Evolutionary conservation across 2,888 invertebrate genomes (phyloP).

Genomic region (Cephus nigrinus): DNA sequence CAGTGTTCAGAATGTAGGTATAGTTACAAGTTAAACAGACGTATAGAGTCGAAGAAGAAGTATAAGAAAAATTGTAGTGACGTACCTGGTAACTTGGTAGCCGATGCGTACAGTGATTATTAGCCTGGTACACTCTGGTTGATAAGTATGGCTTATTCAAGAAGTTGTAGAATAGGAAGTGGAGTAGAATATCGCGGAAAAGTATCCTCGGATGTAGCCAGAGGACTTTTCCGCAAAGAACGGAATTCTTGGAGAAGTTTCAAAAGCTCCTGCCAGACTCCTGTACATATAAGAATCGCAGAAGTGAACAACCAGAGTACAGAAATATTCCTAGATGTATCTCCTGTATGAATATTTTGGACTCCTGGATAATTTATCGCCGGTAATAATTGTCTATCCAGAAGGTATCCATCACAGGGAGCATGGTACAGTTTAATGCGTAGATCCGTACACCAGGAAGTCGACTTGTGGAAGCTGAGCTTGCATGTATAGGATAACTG

Average conservation of each 20-base stretch:
- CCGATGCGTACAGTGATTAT: background rate
- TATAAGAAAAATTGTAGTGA: background rate
- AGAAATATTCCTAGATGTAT: background rate
- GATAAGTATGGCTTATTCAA: background rate
- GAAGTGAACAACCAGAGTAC: background rate
- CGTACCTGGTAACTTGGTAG: background rate
- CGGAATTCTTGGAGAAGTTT: background rate
- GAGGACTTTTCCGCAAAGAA: background rate
- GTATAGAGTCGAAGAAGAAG: background rate
- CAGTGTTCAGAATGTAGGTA: background rate
- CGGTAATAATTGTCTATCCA: conserved; percentile 31
- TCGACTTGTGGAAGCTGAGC: background rate
- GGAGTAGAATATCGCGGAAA: background rate
- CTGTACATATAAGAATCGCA: background rate
- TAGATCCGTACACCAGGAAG: background rate
- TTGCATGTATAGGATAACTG: background rate
- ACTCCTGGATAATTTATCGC: conserved; percentile 23
- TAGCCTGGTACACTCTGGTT: background rate
- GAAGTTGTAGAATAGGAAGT: background rate
- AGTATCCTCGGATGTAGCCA: background rate
- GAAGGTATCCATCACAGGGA: conserved; percentile 28
- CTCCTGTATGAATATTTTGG: background rate
- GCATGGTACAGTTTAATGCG: background rate
- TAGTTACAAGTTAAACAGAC: background rate
- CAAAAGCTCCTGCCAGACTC: background rate